Evolutionary conservation across 2,113 vertebrate species (phyloP).

Genomic region (Myanophis thanlyinensis): DNA sequence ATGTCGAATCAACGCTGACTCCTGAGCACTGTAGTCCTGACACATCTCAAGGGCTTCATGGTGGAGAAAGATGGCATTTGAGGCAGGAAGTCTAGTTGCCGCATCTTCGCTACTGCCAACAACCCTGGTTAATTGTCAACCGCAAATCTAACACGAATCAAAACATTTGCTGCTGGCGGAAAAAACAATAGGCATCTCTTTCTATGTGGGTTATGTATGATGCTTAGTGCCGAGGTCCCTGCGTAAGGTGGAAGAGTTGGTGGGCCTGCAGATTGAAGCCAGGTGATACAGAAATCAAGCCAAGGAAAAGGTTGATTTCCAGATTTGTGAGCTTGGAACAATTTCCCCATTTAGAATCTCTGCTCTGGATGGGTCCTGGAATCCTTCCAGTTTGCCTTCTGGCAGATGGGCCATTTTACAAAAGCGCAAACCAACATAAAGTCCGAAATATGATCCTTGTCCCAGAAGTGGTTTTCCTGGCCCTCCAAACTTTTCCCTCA

Average conservation of each 20-base stretch:
- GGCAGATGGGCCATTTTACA: not conserved
- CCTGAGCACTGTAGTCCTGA: not conserved
- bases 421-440: not conserved
- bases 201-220: not conserved
- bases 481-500: not conserved
- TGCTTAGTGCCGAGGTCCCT: not conserved
- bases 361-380: not conserved
- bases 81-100: not conserved
- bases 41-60: not conserved
- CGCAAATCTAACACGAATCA: not conserved
- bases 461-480: not conserved
- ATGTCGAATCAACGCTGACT: not conserved
- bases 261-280: too few species aligned
- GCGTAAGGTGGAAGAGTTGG: not conserved
- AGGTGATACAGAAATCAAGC: not conserved
- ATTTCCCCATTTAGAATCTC: too few species aligned
- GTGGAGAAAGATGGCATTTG: not conserved
- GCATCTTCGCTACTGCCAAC: not conserved
- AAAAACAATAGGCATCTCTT: not conserved
- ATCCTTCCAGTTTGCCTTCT: not conserved
- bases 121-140: not conserved
- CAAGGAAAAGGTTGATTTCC: not conserved
- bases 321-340: too few species aligned
- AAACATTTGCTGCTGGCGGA: not conserved
- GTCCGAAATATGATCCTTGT: not conserved